Percentiles rank a stretch among this genome's conserved stretches.
phyloP scores from a whole-genome alignment of 2,888 invertebrate genomes.

The Incurvaria masculella region DNA sequence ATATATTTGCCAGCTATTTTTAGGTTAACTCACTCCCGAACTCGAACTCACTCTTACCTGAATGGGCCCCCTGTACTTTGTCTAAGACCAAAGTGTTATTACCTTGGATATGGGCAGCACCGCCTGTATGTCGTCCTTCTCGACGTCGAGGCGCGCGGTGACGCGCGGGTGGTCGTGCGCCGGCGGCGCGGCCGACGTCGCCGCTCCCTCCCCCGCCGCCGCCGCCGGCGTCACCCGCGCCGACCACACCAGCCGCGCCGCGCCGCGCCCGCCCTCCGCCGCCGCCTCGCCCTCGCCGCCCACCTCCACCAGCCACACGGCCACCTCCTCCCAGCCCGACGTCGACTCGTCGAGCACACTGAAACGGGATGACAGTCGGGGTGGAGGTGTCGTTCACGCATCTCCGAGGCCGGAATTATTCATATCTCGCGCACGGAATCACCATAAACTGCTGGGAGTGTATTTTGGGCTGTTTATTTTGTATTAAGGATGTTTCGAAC shows the following conservation, averaged over 20 bases:
- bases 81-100: constrained; percentile 20
- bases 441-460: too few relatives aligned
- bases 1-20: too few relatives aligned
- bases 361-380: too few relatives aligned
- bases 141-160: constrained; percentile 81
- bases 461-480: too few relatives aligned
- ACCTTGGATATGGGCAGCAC: constrained; percentile 94
- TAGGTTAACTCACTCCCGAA: too few relatives aligned
- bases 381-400: too few relatives aligned
- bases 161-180: constrained; percentile 56
- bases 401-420: too few relatives aligned
- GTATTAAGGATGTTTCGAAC: too few relatives aligned
- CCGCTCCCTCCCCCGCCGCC: constrained; percentile 28
- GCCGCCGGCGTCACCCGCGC: constrained; percentile 46
- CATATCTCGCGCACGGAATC: too few relatives aligned
- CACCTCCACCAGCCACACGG: constrained; percentile 90
- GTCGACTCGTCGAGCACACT: neutral
- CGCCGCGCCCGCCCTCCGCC: constrained; percentile 63
- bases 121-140: constrained; percentile 92
- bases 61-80: too few relatives aligned
- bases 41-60: too few relatives aligned
- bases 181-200: constrained; percentile 43
- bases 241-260: constrained; percentile 84
- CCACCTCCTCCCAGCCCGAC: constrained; percentile 71
- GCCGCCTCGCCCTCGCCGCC: constrained; percentile 70